These are phyloP conservation scores for Chitala chitala DNA, from an alignment of 2,113 vertebrate genomes.

Conservation along the genomic window DNA sequence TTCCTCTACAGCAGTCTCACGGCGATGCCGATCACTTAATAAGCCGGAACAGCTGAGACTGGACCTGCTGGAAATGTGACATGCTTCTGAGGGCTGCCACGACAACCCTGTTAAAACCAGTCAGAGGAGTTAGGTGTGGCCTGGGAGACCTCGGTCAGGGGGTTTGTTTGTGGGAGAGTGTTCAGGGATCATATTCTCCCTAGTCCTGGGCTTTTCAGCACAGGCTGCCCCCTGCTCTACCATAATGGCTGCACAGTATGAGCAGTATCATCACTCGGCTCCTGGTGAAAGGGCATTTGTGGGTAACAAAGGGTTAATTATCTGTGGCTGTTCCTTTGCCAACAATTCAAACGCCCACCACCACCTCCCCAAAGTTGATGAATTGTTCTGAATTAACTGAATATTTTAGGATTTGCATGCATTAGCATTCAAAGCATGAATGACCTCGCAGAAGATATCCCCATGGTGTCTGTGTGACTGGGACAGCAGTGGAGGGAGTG, in stretches of 20 bases:
- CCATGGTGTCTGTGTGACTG: not conserved
- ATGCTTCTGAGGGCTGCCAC: not conserved
- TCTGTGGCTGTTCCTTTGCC: not conserved
- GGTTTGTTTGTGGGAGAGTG: not conserved
- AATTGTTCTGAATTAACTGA: slow-evolving; percentile 7
- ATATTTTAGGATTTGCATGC: slow-evolving; percentile 26
- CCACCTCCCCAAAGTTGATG: not conserved
- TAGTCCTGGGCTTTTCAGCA: not conserved
- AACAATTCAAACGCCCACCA: not conserved
- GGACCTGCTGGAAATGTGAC: too few relatives aligned
- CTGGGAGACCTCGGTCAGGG: not conserved
- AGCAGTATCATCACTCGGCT: not conserved
- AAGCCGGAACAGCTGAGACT: not conserved
- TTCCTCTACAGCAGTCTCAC: not conserved
- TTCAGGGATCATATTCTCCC: not conserved
- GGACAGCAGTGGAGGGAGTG: not conserved
- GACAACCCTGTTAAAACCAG: not conserved
- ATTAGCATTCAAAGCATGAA: slow-evolving; percentile 14
- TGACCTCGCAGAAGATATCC: slow-evolving; percentile 1
- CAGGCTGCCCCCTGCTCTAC: not conserved
- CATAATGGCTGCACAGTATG: not conserved
- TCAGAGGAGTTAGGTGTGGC: not conserved
- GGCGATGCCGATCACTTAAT: not conserved
- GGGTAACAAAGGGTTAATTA: slow-evolving; percentile 18
- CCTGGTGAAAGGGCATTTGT: not conserved